These are phyloP conservation scores for Arnoldichthys spilopterus DNA, from an alignment of 2,797 vertebrate species.

Conservation along the genomic window DNA sequence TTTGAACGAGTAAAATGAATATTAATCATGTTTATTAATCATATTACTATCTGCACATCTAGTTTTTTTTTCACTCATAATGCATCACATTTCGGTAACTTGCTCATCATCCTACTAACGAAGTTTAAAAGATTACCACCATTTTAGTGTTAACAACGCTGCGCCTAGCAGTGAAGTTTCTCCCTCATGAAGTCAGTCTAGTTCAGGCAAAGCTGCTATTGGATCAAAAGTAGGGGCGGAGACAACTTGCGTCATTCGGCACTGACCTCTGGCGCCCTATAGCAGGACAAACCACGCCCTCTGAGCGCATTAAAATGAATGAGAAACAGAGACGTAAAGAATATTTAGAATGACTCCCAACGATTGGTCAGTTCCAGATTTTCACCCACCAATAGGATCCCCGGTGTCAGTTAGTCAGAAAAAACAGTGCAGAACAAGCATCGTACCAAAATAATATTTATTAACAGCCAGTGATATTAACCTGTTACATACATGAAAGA, in stretches of 20 bases:
- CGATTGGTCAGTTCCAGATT: slow-evolving; percentile 33
- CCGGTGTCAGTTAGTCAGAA: too few species aligned
- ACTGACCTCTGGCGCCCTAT: slow-evolving; percentile 49
- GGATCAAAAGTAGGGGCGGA: slow-evolving; percentile 43
- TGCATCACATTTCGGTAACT: neutral
- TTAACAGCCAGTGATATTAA: slow-evolving; percentile 34
- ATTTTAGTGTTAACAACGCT: neutral
- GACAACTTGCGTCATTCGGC: neutral
- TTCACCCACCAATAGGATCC: slow-evolving; percentile 22
- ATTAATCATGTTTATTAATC: too few species aligned
- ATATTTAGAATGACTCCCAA: neutral
- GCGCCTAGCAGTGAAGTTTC: neutral
- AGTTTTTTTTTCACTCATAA: neutral
- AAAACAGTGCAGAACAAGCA: neutral
- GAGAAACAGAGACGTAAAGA: slow-evolving; percentile 4
- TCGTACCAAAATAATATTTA: slow-evolving; percentile 39
- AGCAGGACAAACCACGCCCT: slow-evolving; percentile 32
- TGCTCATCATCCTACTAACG: neutral
- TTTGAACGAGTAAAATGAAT: too few species aligned
- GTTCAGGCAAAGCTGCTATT: slow-evolving; percentile 6
- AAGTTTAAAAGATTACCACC: neutral
- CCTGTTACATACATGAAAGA: neutral
- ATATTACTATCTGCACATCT: too few species aligned
- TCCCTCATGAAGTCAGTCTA: slow-evolving; percentile 24
- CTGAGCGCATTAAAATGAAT: slow-evolving; percentile 31